Percentiles rank a stretch among this genome's conserved stretches.
phyloP scores from a whole-genome alignment of 2,797 vertebrate genomes.

The Xyrichtys novacula region DNA sequence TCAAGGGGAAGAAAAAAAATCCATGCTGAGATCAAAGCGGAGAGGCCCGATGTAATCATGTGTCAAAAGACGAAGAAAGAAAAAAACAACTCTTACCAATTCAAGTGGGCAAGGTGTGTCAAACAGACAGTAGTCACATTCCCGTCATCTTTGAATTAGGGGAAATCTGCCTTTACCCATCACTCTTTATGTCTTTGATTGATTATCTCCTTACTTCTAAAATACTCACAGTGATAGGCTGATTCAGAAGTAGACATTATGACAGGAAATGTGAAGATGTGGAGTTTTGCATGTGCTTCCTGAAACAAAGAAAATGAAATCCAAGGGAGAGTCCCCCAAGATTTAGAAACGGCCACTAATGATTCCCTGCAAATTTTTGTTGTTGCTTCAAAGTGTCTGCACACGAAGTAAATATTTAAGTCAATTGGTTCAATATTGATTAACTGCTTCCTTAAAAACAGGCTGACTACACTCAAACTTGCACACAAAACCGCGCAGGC shows the following conservation, averaged over 20 bases:
- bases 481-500: conserved; percentile 7
- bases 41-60: conserved; percentile 78
- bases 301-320: not conserved
- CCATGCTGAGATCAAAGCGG: conserved; percentile 84
- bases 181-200: conserved; percentile 19
- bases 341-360: conserved; percentile 7
- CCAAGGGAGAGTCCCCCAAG: not conserved
- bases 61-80: conserved; percentile 86
- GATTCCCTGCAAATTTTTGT: conserved; percentile 6
- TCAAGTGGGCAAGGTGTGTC: conserved; percentile 69
- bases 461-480: not conserved
- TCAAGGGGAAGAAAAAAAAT: conserved; percentile 74
- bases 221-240: conserved; percentile 32
- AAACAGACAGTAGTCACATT: conserved; percentile 45
- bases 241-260: conserved; percentile 4
- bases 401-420: not conserved
- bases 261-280: not conserved
- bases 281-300: not conserved
- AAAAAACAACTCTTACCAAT: conserved; percentile 75
- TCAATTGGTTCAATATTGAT: conserved; percentile 7
- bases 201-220: conserved; percentile 20
- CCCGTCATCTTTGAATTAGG: conserved; percentile 33
- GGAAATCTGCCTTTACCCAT: conserved; percentile 26
- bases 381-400: not conserved
- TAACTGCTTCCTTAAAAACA: not conserved